Evolutionary conservation across 2,797 vertebrate genomes (phyloP), one percentile per base, ranked within the genome.

Genomic region (Mus minutoides): DNA sequence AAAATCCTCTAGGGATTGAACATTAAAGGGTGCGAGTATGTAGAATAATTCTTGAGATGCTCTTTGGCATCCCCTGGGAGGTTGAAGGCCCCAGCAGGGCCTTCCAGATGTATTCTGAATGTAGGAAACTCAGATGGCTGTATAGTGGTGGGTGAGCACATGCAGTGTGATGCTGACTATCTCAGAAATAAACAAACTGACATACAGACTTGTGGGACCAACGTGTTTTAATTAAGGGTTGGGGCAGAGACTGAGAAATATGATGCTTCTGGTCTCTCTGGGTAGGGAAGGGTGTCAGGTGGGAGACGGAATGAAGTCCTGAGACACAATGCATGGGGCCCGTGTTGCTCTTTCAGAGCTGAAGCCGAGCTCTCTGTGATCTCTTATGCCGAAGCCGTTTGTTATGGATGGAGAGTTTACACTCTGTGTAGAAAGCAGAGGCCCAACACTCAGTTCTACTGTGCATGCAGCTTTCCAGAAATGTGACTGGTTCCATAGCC

Each of bases 1-100:
- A 14, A 43, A 94, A 85, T 24, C 49, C 43, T 37, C 22, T 29
- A 9, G 34, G 31, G 64, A 54, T 88, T 85, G 73, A 77, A 78
- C 24, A 78, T 69, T n/a, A 64, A 87, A 91, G 31, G n/a, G 79
- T 31, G 86, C 29, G 26, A 37, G 58, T 69, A 92, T 10, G 58
- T 16, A 52, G 73, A 89, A 29, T 77, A 82, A 82, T 83, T 52
- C 64, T 80, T 52, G 75, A 67, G 49, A 64, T 69, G n/a, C 22
- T 76, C 17, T 40, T 77, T 82, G 80, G 49, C 84, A 16, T 89
- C 60, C 12, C 85, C 91, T 78, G 37, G 80, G 52, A 90, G 75
- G 67, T 3, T 46, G 49, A 62, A 75, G 58, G 1, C 54, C 78
- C 40, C 43, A 49, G 14, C 12, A 19, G 1, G 73, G 54, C 17